Evolutionary conservation across 1,140 invertebrate species (phyloP), one percentile per base, ranked within the genome.

Genomic region (Chelonus insularis): DNA sequence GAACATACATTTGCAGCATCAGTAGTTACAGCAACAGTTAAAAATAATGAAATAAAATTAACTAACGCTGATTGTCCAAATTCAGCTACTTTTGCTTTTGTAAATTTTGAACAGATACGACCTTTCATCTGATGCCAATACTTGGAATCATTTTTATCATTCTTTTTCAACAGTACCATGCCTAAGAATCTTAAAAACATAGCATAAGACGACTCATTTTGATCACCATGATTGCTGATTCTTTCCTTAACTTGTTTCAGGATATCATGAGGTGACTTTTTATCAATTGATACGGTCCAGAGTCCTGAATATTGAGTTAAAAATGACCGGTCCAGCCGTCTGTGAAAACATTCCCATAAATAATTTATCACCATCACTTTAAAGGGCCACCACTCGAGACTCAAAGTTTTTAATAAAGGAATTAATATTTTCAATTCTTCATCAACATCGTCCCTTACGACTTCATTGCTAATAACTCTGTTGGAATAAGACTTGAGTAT

Each of bases 61-160:
- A 76, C 78, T 4, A 83, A 55, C 1, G 82, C 81, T 61, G 70
- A 68, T 64, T 80, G 73, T 2, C 74, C 70, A 18, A 82, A 75
- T 58, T 77, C 75, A 39, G 74, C 59, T 5, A 84, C 67, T 74
- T 83, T 84, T 9, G 66, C 70, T 14, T 76, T 75, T 0, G 81
- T 78, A 47, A 83, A 78, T 69, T 83, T 84, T 0, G 79, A 79
- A 62, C 77, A 83, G 45, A 84, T 73, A 57, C 82, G 69, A 4
- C 82, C 78, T 68, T 79, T 79, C 7, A 84, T 73, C 64, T 82
- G 82, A 63, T 81, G 82, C 81, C 80, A 84, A 68, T 75, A 67
- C 63, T 79, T 81, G 9, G 56, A 32, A 45, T 82, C 74, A 6
- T 60, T 68, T 21, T 63, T 65, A 12, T 60, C 59, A 21, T 72